Conservation (phyloP, 2,113 vertebrate genomes). For the Balaeniceps rex region DNA sequence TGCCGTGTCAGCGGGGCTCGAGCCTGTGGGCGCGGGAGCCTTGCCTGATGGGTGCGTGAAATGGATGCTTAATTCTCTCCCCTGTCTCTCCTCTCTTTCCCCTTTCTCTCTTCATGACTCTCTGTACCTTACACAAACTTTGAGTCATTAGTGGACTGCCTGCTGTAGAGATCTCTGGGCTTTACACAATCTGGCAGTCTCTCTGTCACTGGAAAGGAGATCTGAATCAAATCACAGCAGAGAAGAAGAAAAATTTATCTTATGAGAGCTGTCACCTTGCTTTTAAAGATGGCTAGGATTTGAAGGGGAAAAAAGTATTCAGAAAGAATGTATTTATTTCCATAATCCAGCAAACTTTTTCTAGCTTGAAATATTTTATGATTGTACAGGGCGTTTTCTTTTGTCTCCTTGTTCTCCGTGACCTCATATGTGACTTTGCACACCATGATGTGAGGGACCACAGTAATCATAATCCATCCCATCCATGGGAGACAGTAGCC, state of each 20-base stretch:
- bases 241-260: conserved; percentile 26
- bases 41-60: background rate
- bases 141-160: conserved; percentile 58
- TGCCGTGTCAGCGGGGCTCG: accelerated
- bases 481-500: background rate
- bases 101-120: background rate
- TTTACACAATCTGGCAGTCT: conserved; percentile 31
- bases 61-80: background rate
- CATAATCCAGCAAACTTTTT: conserved; percentile 15
- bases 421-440: background rate
- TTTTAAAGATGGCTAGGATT: conserved; percentile 31
- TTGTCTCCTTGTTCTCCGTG: background rate
- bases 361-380: background rate
- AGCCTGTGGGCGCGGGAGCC: background rate
- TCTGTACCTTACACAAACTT: background rate
- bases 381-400: background rate
- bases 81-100: background rate
- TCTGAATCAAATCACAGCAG: conserved; percentile 40
- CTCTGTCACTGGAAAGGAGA: conserved; percentile 43
- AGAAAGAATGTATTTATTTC: background rate
- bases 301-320: background rate
- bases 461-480: background rate
- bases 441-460: background rate
- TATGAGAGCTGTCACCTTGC: conserved; percentile 45
- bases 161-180: conserved; percentile 44